Conservation (phyloP, 2,888 invertebrate species). For the Eumerus sabulonum region DNA sequence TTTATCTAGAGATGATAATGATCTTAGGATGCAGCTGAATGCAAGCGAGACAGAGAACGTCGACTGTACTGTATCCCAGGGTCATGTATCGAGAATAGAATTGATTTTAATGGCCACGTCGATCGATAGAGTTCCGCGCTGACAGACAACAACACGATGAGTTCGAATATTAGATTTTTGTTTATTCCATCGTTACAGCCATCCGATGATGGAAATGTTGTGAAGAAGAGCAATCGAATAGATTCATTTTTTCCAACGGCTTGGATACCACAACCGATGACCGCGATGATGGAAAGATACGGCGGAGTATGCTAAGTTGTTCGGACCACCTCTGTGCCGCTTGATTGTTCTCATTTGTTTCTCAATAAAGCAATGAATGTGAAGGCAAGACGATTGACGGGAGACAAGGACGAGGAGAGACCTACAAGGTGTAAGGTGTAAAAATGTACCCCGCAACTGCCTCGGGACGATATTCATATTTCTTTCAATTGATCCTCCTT, state of each 20-base stretch:
- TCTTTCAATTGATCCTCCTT: slow-evolving; percentile 43
- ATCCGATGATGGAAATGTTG: slow-evolving; percentile 62
- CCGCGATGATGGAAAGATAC: neutral
- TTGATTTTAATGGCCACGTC: slow-evolving; percentile 40
- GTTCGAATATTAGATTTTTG: slow-evolving; percentile 63
- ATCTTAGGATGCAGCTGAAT: slow-evolving; percentile 40
- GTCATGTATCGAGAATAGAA: slow-evolving; percentile 36
- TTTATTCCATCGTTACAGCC: slow-evolving; percentile 50
- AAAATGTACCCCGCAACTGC: slow-evolving; percentile 19
- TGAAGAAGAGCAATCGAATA: slow-evolving; percentile 22
- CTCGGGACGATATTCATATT: slow-evolving; percentile 55
- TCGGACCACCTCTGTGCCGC: slow-evolving; percentile 62
- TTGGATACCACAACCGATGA: slow-evolving; percentile 2
- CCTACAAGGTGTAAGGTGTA: too few relatives aligned
- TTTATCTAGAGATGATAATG: slow-evolving; percentile 66
- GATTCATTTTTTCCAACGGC: slow-evolving; percentile 65
- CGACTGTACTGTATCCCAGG: slow-evolving; percentile 5
- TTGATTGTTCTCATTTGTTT: slow-evolving; percentile 66
- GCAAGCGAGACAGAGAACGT: neutral
- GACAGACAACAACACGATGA: slow-evolving; percentile 56
- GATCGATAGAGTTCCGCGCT: slow-evolving; percentile 45
- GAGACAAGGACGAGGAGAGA: slow-evolving; percentile 19
- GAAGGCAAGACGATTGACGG: slow-evolving; percentile 54
- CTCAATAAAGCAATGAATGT: slow-evolving; percentile 38
- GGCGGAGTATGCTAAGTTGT: neutral